Evolutionary conservation across 2,888 invertebrate species (phyloP), one percentile per base, ranked within the genome.

Genomic region (Onthophagus sagittarius): DNA sequence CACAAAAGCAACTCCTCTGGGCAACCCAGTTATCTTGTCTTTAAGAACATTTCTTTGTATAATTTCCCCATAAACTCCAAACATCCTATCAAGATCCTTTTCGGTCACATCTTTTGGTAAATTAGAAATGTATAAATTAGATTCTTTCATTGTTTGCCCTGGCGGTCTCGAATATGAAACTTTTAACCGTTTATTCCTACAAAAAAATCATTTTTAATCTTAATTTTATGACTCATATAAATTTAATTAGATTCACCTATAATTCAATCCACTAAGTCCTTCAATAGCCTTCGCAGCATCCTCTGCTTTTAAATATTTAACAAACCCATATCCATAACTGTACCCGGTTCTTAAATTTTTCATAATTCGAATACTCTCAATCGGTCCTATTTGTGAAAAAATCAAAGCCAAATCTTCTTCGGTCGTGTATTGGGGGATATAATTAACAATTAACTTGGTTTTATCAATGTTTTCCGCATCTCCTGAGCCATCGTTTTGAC

Each of bases 301-400:
- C 82, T 93, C 93, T 77, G 94, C 93, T 74, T 92, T 90, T 72
- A 92, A 90, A 85, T 94, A 98, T 86, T 97, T 97, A 67, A 97
- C 96, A 86, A 98, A 98, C 63, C 97, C 98, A 86, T 97, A 98
- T 63, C 98, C 98, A 86, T 94, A 97, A 86, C 97, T 97, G 88
- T 97, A 97, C 70, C 96, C 96, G 85, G 97, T 96, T 90, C 94
- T 88, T 73, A 86, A 88, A 84, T 96, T 95, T 86, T 94, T 93
- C 95, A 96, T 96, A 80, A 98, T 94, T 80, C 96, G 90, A 84
- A 95, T 95, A 79, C 93, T 94, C 83, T 96, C 96, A 69, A 98
- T 91, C 15, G 94, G 93, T 70, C 97, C 97, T 79, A 96, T 92
- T 72, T 93, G 92, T 80, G 93, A 90, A 85, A 98, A 98, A 88